Percentiles rank a stretch among this genome's conserved stretches.
phyloP scores from a whole-genome alignment of 2,888 invertebrate genomes.

The Microplitis deprimator region DNA sequence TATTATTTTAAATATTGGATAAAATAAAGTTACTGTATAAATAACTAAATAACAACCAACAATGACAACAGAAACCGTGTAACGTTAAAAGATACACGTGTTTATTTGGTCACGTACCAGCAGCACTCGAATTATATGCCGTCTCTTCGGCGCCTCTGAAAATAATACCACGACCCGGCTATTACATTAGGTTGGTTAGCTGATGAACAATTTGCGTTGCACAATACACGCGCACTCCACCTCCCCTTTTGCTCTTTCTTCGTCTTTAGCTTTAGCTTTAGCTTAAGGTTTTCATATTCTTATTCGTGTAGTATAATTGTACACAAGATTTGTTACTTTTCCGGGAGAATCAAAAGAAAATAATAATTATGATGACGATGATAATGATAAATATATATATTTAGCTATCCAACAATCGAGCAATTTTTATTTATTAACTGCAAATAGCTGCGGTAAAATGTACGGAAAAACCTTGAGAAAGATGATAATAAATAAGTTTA shows the following conservation, averaged over 20 bases:
- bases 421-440: not conserved
- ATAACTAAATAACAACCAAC: not conserved
- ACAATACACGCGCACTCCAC: constrained; percentile 52
- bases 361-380: not conserved
- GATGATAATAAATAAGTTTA: not conserved
- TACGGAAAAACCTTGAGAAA: not conserved
- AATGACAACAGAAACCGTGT: not conserved
- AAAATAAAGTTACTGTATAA: not conserved
- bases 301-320: not conserved
- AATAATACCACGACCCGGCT: constrained; percentile 53
- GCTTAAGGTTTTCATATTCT: no score
- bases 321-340: constrained; percentile 1
- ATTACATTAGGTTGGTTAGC: constrained; percentile 58
- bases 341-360: not conserved
- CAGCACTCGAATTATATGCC: constrained; percentile 37
- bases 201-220: constrained; percentile 63
- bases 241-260: constrained; percentile 16
- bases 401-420: not conserved
- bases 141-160: constrained; percentile 54
- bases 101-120: constrained; percentile 27
- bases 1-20: not conserved
- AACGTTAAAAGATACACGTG: constrained; percentile 14
- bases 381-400: not conserved
- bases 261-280: constrained; percentile 33
- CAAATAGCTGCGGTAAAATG: not conserved